phyloP scores from a whole-genome alignment of 2,888 invertebrate species.

The Gibbula magus region DNA sequence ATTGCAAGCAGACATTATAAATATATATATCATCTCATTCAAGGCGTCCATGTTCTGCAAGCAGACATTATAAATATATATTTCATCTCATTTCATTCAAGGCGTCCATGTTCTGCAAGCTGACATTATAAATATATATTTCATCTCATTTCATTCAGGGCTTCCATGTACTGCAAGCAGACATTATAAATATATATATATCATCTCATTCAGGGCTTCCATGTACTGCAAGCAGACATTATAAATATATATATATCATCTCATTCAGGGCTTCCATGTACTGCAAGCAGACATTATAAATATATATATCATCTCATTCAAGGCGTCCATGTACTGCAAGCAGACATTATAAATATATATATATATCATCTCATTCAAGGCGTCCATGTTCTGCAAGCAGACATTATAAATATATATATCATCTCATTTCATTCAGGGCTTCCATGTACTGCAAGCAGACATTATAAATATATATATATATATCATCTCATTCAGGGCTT shows the following conservation, averaged over 20 bases:
- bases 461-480: too few relatives aligned
- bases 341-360: too few relatives aligned
- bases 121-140: too few relatives aligned
- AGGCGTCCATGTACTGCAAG: constrained; percentile 87
- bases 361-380: constrained; percentile 97
- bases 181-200: too few relatives aligned
- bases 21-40: constrained; percentile 97
- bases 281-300: too few relatives aligned
- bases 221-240: constrained; percentile 82
- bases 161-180: constrained; percentile 85
- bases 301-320: constrained; percentile 97
- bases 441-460: constrained; percentile 84
- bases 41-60: constrained; percentile 89
- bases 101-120: constrained; percentile 86
- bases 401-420: too few relatives aligned
- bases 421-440: constrained; percentile 95
- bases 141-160: constrained; percentile 96
- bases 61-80: too few relatives aligned
- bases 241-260: too few relatives aligned
- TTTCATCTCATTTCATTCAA: constrained; percentile 97
- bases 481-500: constrained; percentile 97
- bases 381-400: constrained; percentile 85
- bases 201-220: constrained; percentile 95
- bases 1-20: constrained; percentile 76
- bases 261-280: constrained; percentile 96